These are phyloP conservation scores for Axis porcinus DNA, from an alignment of 2,113 vertebrate genomes.

Conservation along the genomic window DNA sequence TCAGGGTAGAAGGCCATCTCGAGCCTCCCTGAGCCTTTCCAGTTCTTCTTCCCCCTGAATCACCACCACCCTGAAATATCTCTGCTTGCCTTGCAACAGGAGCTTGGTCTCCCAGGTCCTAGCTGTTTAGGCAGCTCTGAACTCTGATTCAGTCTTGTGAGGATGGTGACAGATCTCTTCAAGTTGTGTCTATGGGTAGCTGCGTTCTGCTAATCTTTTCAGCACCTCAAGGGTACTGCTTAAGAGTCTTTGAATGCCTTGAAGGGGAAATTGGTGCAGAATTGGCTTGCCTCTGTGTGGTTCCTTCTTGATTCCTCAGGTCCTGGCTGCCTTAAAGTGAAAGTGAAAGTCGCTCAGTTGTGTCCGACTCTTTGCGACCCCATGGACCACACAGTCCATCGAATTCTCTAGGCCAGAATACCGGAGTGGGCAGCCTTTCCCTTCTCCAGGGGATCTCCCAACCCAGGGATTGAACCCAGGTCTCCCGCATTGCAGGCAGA, in stretches of 20 bases:
- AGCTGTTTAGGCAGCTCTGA: background rate
- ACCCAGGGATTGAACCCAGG: background rate
- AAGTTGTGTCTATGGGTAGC: background rate
- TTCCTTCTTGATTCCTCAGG: background rate
- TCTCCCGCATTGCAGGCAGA: accelerated
- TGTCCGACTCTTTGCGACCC: background rate
- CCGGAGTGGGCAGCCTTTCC: background rate
- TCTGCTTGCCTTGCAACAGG: background rate
- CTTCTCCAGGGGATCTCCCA: background rate
- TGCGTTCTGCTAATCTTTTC: background rate
- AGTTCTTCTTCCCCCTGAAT: background rate
- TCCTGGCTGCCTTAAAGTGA: background rate
- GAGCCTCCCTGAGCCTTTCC: background rate
- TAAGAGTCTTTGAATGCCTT: background rate
- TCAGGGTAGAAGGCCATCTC: background rate
- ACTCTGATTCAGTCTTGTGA: background rate
- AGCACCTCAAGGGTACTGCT: background rate
- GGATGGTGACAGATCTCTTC: background rate
- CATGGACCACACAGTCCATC: background rate
- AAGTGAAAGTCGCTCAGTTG: background rate
- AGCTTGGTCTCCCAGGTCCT: background rate
- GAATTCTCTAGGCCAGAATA: background rate
- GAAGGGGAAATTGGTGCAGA: background rate
- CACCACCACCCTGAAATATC: background rate
- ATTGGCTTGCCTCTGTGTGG: background rate